A percentile compares a stretch with the other conserved stretches of the same genome.
phyloP scores from a whole-genome alignment of 2,113 vertebrate species.

The Diglossa brunneiventris region DNA sequence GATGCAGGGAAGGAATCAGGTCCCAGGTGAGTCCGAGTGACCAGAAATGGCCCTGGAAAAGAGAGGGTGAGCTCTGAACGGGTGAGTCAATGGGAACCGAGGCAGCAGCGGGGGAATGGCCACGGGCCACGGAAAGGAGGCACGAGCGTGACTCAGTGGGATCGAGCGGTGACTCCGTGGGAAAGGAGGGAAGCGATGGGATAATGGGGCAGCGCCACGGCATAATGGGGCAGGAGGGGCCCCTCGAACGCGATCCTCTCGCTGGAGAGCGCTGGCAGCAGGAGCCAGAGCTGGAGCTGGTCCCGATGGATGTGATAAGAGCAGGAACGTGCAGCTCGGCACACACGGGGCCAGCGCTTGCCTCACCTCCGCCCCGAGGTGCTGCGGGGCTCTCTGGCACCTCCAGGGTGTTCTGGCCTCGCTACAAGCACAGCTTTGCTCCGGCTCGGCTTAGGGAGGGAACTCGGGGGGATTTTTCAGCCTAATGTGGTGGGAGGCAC shows the following conservation, averaged over 20 bases:
- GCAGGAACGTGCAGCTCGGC: not conserved
- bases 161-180: not conserved
- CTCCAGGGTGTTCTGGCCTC: rapidly evolving
- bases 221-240: not conserved
- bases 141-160: not conserved
- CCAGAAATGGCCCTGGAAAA: not conserved
- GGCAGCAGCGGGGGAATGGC: rapidly evolving
- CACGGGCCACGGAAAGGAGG: not conserved
- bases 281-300: not conserved
- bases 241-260: rapidly evolving
- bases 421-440: rapidly evolving
- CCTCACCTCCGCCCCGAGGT: not conserved
- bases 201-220: not conserved
- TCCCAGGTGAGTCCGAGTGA: not conserved
- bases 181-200: not conserved
- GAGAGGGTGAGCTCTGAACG: not conserved
- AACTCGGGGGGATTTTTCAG: rapidly evolving
- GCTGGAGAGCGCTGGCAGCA: not conserved
- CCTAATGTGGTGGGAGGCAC: rapidly evolving
- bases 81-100: constrained; percentile 58
- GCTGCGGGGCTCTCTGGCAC: not conserved
- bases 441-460: not conserved
- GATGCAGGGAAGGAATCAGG: not conserved
- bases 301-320: not conserved
- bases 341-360: not conserved